These are phyloP conservation scores for Apomyelois bistriatella DNA, from an alignment of 2,888 invertebrate species.

Conservation along the genomic window DNA sequence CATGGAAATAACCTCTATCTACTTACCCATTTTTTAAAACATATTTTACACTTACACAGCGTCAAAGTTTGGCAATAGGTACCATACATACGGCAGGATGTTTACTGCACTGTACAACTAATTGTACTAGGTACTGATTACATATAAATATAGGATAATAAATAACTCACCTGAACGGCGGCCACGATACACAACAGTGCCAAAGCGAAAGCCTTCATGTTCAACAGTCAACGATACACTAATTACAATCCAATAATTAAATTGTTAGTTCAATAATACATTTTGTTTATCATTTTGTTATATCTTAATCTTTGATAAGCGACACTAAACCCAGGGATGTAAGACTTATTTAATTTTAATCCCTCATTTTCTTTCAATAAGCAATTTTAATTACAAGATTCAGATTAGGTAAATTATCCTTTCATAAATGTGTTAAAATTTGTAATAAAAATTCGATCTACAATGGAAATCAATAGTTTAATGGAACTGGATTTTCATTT, in stretches of 20 bases:
- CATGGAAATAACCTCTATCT: no score
- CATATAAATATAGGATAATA: no score
- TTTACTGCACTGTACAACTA: no score
- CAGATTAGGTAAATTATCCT: no score
- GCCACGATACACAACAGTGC: conserved; percentile 54
- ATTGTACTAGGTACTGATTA: no score
- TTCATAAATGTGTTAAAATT: not conserved
- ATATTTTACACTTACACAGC: no score
- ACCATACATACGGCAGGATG: no score
- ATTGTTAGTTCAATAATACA: conserved; percentile 25
- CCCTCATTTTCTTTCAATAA: conserved; percentile 3
- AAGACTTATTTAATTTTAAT: conserved; percentile 8
- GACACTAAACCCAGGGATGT: conserved; percentile 27
- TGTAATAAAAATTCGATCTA: no score
- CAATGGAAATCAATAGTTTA: no score
- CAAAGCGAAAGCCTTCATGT: conserved; percentile 61
- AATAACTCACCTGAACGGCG: conserved; percentile 50
- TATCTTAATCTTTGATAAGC: conserved; percentile 38
- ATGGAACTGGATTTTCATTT: no score
- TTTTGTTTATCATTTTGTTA: conserved; percentile 23
- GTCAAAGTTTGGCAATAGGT: no score
- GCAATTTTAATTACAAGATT: not conserved
- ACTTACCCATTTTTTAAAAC: no score
- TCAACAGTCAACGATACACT: conserved; percentile 30
- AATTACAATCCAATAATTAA: conserved; percentile 28